These are phyloP conservation scores for Megalopta genalis DNA, from an alignment of 1,140 invertebrate genomes.

Conservation along the genomic window DNA sequence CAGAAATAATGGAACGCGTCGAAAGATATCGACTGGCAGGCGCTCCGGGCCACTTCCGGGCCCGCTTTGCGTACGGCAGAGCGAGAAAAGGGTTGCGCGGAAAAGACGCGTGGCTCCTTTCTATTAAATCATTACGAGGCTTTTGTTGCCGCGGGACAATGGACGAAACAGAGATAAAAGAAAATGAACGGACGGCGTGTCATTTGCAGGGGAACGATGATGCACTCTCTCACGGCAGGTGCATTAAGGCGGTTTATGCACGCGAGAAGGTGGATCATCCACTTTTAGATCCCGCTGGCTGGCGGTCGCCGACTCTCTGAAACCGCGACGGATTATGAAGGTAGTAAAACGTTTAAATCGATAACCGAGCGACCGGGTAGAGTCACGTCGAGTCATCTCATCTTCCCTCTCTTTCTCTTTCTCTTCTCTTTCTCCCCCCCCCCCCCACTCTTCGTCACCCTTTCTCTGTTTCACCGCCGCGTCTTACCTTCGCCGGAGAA, in stretches of 20 bases:
- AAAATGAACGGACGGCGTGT: constrained; percentile 57
- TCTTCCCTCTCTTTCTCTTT: not conserved
- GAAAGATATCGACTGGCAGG: constrained; percentile 1
- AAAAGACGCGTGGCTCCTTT: constrained; percentile 40
- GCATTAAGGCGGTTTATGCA: constrained; percentile 67
- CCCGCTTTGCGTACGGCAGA: not conserved
- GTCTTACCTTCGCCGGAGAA: constrained; percentile 10
- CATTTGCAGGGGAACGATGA: constrained; percentile 63
- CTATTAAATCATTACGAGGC: constrained; percentile 61
- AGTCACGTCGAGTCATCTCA: not conserved
- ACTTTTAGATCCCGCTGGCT: constrained; percentile 34
- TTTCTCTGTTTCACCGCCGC: not conserved
- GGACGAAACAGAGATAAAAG: constrained; percentile 55
- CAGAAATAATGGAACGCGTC: not conserved
- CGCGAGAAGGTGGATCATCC: constrained; percentile 48
- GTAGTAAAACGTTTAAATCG: constrained; percentile 56
- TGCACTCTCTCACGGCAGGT: constrained; percentile 62
- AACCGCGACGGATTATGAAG: constrained; percentile 47
- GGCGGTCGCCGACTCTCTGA: not conserved
- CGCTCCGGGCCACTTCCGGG: too few species aligned
- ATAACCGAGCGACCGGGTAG: constrained; percentile 22
- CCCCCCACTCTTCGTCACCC: too few species aligned
- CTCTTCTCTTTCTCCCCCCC: too few species aligned
- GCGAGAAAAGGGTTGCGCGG: not conserved
- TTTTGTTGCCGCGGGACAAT: constrained; percentile 60